phyloP scores from a whole-genome alignment of 92 coral and sea anemone genomes.

The Umimayanthus chanpuru region DNA sequence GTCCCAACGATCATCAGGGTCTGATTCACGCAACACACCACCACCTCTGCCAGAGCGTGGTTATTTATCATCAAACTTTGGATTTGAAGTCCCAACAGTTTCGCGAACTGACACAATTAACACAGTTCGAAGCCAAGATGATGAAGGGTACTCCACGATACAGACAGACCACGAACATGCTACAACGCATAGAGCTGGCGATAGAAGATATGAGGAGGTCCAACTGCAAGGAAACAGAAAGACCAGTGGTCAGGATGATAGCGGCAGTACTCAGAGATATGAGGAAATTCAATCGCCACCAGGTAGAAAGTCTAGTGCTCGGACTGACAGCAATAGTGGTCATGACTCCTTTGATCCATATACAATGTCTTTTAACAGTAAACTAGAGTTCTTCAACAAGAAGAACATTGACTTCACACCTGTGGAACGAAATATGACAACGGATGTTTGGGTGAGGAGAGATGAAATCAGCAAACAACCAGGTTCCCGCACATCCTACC shows the following conservation, averaged over 20 bases:
- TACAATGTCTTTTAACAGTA: conserved; percentile 68
- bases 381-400: conserved; percentile 77
- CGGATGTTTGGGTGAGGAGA: conserved; percentile 81
- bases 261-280: conserved; percentile 18
- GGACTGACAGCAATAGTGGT: not conserved
- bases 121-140: conserved; percentile 59
- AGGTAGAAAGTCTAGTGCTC: not conserved
- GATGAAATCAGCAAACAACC: conserved; percentile 39
- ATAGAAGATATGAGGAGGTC: conserved; percentile 56
- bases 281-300: conserved; percentile 48
- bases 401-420: conserved; percentile 22
- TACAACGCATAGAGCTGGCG: not conserved
- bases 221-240: not conserved
- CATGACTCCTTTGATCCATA: conserved; percentile 70
- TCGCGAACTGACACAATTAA: conserved; percentile 67
- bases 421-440: conserved; percentile 26
- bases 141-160: conserved; percentile 84
- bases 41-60: conserved; percentile 70
- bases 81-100: conserved; percentile 54
- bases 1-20: conserved; percentile 44
- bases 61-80: conserved; percentile 32
- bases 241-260: not conserved
- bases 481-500: conserved; percentile 69
- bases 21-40: conserved; percentile 56
- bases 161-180: conserved; percentile 37